Evolutionary conservation across 1,140 invertebrate genomes (phyloP), one percentile per base, ranked within the genome.

Genomic region (Homarus americanus): DNA sequence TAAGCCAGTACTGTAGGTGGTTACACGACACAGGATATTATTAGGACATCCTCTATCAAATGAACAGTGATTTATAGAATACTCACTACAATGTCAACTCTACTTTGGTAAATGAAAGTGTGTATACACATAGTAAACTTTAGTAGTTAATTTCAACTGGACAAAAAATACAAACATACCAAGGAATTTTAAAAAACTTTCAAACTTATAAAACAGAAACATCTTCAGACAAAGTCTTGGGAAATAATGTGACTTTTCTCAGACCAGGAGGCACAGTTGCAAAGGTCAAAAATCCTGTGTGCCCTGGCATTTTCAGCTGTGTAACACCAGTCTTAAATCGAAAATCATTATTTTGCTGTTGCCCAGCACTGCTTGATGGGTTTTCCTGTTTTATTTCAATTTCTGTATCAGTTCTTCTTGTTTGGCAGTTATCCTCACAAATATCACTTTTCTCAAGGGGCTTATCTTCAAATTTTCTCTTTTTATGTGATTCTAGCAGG

Each of bases 201-300:
- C n/a, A 32, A 69, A 32, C 12, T 7, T 69, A 69, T 69, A 10
- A 28, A 69, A 69, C n/a, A 69, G n/a, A 69, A 69, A 9, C 28
- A 28, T 32, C 63, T 32, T 32, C 7, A 32, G n/a, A 28, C 10
- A 69, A 28, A 69, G 28, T 69, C n/a, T 69, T 69, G 4, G 63
- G 63, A 32, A 1, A 32, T 28, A 69, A 34, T 32, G 63, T 10
- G 5, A 32, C 36, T 75, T 66, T 80, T 41, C 69, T 73, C 63
- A 92, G 28, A 38, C 49, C 75, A 38, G 97, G 97, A 38, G 97
- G 97, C 83, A 97, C 94, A 3, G 97, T 97, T 7, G 98, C 98
- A 94, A 98, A 97, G 36, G 98, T 99, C 53, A 99, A 95, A 95
- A 97, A 99, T 12, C 98, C 98, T 40, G 98, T 99, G 94, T 99